phyloP scores from a whole-genome alignment of 2,797 vertebrate species.

The Hybognathus amarus region DNA sequence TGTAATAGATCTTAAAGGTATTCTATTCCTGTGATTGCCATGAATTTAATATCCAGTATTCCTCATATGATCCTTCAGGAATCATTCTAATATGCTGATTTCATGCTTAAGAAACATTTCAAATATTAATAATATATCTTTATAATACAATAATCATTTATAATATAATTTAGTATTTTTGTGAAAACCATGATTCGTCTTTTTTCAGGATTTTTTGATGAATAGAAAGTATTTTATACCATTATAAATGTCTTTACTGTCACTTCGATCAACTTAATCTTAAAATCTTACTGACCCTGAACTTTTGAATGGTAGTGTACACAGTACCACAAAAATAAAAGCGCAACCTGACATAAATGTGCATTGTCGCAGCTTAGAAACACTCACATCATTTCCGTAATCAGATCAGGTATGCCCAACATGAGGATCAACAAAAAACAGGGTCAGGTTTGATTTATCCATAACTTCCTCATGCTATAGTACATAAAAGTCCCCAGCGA shows the following conservation, averaged over 20 bases:
- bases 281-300: neutral
- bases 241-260: neutral
- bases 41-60: neutral
- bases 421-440: neutral
- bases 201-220: neutral
- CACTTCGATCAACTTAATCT: neutral
- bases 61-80: neutral
- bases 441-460: neutral
- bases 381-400: neutral
- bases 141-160: neutral
- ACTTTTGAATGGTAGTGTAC: too few species aligned
- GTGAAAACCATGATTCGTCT: rapidly evolving
- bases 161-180: neutral
- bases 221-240: neutral
- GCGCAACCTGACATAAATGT: neutral
- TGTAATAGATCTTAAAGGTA: neutral
- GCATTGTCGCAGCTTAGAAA: neutral
- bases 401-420: neutral
- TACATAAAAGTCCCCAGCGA: neutral
- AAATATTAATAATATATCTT: neutral
- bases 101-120: neutral
- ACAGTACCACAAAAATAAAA: neutral
- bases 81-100: neutral
- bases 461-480: neutral
- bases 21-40: neutral